These are phyloP conservation scores for Cyclophora albipunctata DNA, from an alignment of 2,888 invertebrate species.

Conservation along the genomic window DNA sequence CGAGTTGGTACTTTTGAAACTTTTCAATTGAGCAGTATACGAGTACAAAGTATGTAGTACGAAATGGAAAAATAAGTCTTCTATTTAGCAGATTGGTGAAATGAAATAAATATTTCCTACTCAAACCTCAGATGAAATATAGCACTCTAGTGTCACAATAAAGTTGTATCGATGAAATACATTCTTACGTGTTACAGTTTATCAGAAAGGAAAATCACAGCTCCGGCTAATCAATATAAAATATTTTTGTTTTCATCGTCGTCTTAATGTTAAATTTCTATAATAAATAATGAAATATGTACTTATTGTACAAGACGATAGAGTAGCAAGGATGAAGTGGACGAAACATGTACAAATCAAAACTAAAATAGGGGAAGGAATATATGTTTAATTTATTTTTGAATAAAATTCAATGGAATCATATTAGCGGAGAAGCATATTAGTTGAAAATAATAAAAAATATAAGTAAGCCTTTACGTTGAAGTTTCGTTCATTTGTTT, in stretches of 20 bases:
- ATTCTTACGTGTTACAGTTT: conserved; percentile 34
- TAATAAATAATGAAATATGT: conserved; percentile 65
- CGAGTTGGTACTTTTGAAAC: too few species aligned
- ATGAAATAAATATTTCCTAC: not conserved
- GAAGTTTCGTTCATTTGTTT: too few species aligned
- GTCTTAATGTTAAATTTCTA: conserved; percentile 60
- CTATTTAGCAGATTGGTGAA: too few species aligned
- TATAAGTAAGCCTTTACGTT: too few species aligned
- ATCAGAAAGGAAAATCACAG: conserved; percentile 73
- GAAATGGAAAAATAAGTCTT: too few species aligned
- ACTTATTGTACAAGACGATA: conserved; percentile 61
- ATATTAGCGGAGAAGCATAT: too few species aligned
- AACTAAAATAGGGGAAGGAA: not conserved
- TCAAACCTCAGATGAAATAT: not conserved
- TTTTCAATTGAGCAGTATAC: too few species aligned
- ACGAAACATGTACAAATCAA: conserved; percentile 20
- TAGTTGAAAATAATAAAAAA: too few species aligned
- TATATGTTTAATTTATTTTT: too few species aligned
- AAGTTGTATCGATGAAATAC: conserved; percentile 2
- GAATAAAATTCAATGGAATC: too few species aligned
- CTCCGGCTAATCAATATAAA: conserved; percentile 73
- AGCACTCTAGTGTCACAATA: conserved; percentile 1
- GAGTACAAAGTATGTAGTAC: too few species aligned
- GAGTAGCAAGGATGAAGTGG: conserved; percentile 53
- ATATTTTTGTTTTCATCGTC: conserved; percentile 64